Evolutionary conservation across 2,113 vertebrate genomes (phyloP).

Genomic region (Pithys albifrons): DNA sequence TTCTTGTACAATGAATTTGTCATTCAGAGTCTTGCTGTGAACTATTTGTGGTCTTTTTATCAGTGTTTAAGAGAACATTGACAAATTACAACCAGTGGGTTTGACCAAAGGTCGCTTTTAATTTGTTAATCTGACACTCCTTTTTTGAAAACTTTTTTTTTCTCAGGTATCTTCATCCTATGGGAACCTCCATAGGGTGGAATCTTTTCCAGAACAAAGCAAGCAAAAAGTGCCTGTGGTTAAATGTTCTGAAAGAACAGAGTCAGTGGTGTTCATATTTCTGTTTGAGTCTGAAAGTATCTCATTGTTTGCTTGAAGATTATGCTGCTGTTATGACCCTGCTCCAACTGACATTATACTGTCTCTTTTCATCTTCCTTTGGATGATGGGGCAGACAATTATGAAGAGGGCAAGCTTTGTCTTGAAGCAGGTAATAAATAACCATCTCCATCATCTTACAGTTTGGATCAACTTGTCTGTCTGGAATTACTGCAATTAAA

Average conservation of each 20-base stretch:
- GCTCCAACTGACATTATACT: conserved; percentile 14
- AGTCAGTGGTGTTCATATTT: background rate
- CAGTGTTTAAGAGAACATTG: background rate
- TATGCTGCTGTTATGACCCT: background rate
- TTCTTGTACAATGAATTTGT: background rate
- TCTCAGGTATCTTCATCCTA: background rate
- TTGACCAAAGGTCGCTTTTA: background rate
- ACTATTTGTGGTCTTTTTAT: background rate
- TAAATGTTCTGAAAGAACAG: background rate
- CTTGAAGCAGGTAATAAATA: conserved; percentile 59
- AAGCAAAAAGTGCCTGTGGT: conserved; percentile 1
- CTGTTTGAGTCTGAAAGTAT: background rate
- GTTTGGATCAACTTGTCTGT: conserved; percentile 51
- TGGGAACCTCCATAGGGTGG: background rate
- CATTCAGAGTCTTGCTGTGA: background rate
- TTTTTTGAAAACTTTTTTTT: background rate
- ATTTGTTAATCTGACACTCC: background rate
- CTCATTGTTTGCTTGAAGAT: background rate
- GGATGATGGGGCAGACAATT: conserved; percentile 24
- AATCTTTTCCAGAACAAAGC: conserved; percentile 22
- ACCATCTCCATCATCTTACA: conserved; percentile 22
- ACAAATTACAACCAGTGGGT: background rate
- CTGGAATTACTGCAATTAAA: conserved; percentile 60
- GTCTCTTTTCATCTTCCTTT: conserved; percentile 50
- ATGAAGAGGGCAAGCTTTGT: conserved; percentile 58